Conservation (phyloP, 2,113 vertebrate species). For the Ciconia maguari region DNA sequence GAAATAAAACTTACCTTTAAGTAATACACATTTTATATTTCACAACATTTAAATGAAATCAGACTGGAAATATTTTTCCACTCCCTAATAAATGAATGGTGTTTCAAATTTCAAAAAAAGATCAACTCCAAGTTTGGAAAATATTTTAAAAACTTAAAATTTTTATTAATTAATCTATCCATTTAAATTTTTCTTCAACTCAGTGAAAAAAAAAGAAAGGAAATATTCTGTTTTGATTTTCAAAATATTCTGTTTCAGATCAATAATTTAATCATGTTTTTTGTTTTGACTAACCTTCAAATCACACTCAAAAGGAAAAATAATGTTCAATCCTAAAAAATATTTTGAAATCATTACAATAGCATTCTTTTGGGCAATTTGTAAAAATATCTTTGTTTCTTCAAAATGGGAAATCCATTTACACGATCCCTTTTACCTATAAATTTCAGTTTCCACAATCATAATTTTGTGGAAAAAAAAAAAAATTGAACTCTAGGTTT, state of each 20-base stretch:
- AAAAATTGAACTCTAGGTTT: background rate
- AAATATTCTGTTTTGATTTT: background rate
- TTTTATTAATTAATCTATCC: background rate
- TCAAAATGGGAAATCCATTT: background rate
- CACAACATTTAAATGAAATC: background rate
- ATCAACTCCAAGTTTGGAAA: background rate
- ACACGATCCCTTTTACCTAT: background rate
- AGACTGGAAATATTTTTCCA: background rate
- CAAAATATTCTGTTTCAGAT: background rate
- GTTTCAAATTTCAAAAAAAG: background rate
- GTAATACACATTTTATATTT: background rate
- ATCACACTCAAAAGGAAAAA: background rate
- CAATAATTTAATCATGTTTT: background rate
- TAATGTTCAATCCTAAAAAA: background rate
- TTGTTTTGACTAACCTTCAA: background rate
- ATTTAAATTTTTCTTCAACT: background rate
- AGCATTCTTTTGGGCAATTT: background rate
- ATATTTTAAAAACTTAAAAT: background rate
- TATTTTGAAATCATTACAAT: background rate
- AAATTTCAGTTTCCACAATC: background rate
- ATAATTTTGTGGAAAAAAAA: background rate
- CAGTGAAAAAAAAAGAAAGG: background rate
- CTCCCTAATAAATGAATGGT: background rate
- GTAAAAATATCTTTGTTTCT: background rate
- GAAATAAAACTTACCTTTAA: background rate